A percentile compares a stretch with the other conserved stretches of the same genome.
Conservation (phyloP, 2,113 vertebrate genomes). For the Varanus komodoensis region DNA sequence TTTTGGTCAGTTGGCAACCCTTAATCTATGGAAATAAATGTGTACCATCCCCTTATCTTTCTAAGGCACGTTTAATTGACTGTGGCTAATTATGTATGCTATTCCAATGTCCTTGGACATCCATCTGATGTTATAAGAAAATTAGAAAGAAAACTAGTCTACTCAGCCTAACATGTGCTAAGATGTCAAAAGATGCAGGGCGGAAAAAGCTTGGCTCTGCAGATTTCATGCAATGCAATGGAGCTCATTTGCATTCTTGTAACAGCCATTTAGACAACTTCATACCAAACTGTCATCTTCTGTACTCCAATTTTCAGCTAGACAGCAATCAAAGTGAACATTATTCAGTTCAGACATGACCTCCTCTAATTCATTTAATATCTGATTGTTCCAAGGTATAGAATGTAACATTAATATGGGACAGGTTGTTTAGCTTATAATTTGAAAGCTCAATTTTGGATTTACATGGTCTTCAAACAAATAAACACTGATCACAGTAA, state of each 20-base stretch:
- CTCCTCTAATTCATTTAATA: constrained; percentile 35
- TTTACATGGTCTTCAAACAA: constrained; percentile 19
- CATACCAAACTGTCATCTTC: constrained; percentile 54
- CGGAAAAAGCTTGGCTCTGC: constrained; percentile 53
- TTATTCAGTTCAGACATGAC: constrained; percentile 52
- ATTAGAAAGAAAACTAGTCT: constrained; percentile 21
- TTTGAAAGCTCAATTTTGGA: constrained; percentile 35
- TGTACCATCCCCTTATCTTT: constrained; percentile 31
- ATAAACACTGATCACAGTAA: background rate
- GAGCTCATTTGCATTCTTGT: constrained; percentile 45
- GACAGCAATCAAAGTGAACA: constrained; percentile 58
- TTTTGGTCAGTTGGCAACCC: background rate
- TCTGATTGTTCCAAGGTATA: constrained; percentile 26
- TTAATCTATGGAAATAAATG: background rate
- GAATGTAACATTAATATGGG: constrained; percentile 6
- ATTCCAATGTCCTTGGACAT: constrained; percentile 26
- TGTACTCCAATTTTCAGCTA: constrained; percentile 16
- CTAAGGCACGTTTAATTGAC: constrained; percentile 13
- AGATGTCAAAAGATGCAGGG: constrained; percentile 55
- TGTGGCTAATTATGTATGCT: constrained; percentile 37
- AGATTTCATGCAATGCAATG: constrained; percentile 55
- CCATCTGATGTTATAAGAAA: constrained; percentile 54
- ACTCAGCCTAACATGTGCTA: constrained; percentile 38
- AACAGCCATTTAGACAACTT: constrained; percentile 61
- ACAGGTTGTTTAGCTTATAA: constrained; percentile 31